phyloP scores from a whole-genome alignment of 2,113 vertebrate genomes.

The Australoheros scitulus region DNA sequence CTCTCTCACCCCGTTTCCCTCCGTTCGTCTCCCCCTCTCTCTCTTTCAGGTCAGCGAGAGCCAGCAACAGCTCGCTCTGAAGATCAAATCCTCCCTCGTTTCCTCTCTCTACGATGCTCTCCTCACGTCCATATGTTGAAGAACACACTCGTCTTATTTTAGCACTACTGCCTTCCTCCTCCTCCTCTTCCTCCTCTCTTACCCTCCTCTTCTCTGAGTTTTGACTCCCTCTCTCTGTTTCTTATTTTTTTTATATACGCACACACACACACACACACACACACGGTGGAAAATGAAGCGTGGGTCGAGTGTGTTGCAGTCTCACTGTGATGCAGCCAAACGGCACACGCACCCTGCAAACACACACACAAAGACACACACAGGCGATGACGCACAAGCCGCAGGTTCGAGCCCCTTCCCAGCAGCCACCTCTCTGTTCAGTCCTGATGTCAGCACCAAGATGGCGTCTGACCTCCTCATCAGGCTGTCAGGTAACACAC shows the following conservation, averaged over 20 bases:
- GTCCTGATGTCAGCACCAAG: constrained; percentile 75
- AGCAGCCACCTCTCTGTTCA: constrained; percentile 75
- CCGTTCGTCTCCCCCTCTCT: constrained; percentile 25
- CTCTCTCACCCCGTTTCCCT: constrained; percentile 2
- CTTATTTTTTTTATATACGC: background rate
- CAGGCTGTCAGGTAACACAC: constrained; percentile 65
- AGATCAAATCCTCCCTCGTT: constrained; percentile 39
- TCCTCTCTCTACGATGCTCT: constrained; percentile 41
- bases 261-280: background rate
- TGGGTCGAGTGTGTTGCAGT: constrained; percentile 72
- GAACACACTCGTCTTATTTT: constrained; percentile 64
- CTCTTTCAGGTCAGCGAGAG: constrained; percentile 68
- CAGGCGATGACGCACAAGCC: constrained; percentile 4
- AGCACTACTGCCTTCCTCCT: constrained; percentile 47
- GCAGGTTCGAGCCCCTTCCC: constrained; percentile 66
- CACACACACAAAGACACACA: constrained; percentile 34
- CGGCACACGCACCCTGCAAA: constrained; percentile 49
- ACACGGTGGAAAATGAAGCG: constrained; percentile 68
- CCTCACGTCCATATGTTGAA: constrained; percentile 56
- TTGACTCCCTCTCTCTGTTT: constrained; percentile 48
- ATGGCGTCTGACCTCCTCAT: constrained; percentile 78
- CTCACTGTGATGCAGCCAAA: constrained; percentile 61
- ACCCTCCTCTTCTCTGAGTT: constrained; percentile 60
- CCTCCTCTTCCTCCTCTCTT: constrained; percentile 51
- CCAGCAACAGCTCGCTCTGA: constrained; percentile 47